Base-by-base conservation (phyloP, 2,797 vertebrate genomes). In the Amniataba percoides region DNA sequence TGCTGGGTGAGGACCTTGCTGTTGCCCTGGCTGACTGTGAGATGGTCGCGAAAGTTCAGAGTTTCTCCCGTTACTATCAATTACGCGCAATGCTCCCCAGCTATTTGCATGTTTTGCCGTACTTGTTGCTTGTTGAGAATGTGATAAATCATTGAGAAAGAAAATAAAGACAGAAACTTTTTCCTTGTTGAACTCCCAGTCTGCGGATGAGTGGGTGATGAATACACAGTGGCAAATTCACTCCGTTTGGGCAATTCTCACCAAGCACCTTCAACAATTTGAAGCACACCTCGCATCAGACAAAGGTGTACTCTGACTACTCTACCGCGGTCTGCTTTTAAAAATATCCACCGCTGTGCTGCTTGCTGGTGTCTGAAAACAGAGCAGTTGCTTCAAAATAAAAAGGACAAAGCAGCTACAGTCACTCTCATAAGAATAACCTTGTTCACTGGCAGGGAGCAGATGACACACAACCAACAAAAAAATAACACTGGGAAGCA, bases 191-290 rank as follows among this genome's bases (percentile, higher is more conserved):
- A 89, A 83, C 87, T 86, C 77, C 80, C 77, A 57, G 66, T 74
- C 77, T 75, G 78, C 75, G 74, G 78, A 85, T 69, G 83, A 90
- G 87, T 89, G 86, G 86, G 72, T 78, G 86, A 87, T 88, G 71
- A 84, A 85, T 71, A 86, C 74, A 74, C 74, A 70, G 81, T 12
- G 75, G 68, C 78, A 77, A 86, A 80, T 80, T 87, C 51, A 73
- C 77, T 89, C 59, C 66, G 76, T 71, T 72, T 73, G 81, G 88
- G 81, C 71, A 25, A 49, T 84, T 86, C 85, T 84, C 69, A 36
- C 36, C 60, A 2, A 3, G 69, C 80, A 80, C 87, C 83, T 92
- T 85, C 3, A 60, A 84, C 87, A 84, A 71, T 81, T 80, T 84
- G 78, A 92, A 89, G 87, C 74, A 25, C 77, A 87, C 76, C 84